Evolutionary conservation across 2,888 invertebrate genomes (phyloP).

Genomic region (Carterocephalus palaemon): DNA sequence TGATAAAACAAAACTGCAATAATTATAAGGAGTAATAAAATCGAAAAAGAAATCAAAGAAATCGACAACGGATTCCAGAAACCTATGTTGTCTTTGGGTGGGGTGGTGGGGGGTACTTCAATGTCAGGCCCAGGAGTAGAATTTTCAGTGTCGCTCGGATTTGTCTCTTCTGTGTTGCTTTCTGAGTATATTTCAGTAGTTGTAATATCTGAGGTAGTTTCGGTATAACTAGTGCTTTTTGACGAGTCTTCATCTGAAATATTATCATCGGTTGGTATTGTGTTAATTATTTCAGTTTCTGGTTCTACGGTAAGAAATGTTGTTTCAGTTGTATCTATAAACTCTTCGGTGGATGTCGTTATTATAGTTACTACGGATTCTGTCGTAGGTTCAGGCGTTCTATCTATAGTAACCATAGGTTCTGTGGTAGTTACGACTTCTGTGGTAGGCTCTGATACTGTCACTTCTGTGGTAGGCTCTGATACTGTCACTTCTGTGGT

Average conservation of each 20-base stretch:
- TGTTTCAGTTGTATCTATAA: slow-evolving; percentile 14
- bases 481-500: neutral
- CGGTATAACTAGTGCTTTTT: too few relatives aligned
- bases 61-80: slow-evolving; percentile 14
- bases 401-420: slow-evolving; percentile 13
- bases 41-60: slow-evolving; percentile 10
- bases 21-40: slow-evolving; percentile 25
- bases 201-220: slow-evolving; percentile 10
- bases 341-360: slow-evolving; percentile 4
- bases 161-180: neutral
- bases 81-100: neutral
- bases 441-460: slow-evolving; percentile 7
- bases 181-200: neutral
- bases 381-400: slow-evolving; percentile 9
- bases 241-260: too few relatives aligned
- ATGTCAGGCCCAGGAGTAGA: neutral
- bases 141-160: too few relatives aligned
- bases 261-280: too few relatives aligned
- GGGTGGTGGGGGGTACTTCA: too few relatives aligned
- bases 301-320: too few relatives aligned
- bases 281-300: slow-evolving; percentile 23
- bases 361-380: neutral
- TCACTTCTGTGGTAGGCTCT: slow-evolving; percentile 6
- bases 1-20: slow-evolving; percentile 27
- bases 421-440: slow-evolving; percentile 7